Evolutionary conservation across 1,140 invertebrate species (phyloP), one percentile per base, ranked within the genome.

Genomic region (Drosophila teissieri): DNA sequence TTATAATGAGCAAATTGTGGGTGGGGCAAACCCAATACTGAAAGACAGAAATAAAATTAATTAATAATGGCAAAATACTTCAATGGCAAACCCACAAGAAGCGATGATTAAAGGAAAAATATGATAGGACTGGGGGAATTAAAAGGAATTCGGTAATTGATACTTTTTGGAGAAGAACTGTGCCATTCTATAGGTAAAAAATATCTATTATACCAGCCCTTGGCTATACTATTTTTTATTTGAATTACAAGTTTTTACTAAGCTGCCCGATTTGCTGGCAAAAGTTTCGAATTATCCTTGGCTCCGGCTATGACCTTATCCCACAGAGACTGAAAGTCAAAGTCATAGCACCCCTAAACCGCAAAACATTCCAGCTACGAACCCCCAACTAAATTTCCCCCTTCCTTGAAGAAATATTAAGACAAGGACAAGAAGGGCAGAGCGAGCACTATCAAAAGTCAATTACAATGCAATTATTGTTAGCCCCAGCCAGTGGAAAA

Each of bases 401-500:
- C 8, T 22, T 0, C 36, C 10, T 42, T 55, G 49, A 24, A 45
- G n/a, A 45, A 31, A 19, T 46, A 1, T 15, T 14, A 48, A 19
- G 15, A 27, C 44, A 70, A 62, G 34, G 40, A 34, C 36, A 6
- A 46, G 27, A 19, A 37, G 61, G 15, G 10, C 3, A 37, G 61
- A 14, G 10, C 3, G 31, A 54, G 62, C 78, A 68, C 73, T 73
- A 81, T 81, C 68, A 81, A 81, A 81, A 81, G 56, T 56, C 79
- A 81, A 81, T 81, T 81, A 81, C 58, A 77, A 77, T 81, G 67
- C 53, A 77, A 80, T 80, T 80, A 80, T 80, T 73, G 70, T 51
- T 22, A 10, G 10, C n/a, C 27, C n/a, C n/a, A 8, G 34, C 40
- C 27, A 44, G 17, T 17, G 24, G 19, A 54, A 15, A 40, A 56